Base-by-base conservation (phyloP, 2,113 vertebrate species). In the Pao palembangensis region DNA sequence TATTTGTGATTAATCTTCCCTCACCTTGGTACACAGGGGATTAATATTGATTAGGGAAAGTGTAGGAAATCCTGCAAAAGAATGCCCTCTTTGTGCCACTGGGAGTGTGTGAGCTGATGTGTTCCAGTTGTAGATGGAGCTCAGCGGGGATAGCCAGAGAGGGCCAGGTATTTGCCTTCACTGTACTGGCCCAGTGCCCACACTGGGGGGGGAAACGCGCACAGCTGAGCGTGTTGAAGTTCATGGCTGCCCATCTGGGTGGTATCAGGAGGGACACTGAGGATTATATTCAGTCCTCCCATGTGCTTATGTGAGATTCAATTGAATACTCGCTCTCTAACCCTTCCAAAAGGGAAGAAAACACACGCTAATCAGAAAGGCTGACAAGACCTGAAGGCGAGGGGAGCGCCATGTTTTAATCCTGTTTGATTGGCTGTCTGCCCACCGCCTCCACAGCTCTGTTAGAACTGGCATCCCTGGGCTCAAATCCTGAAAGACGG, bases 181-280 rank as follows among this genome's bases (percentile, higher is more conserved):
- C 38, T 66, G 55, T 59, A 51, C 58, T 86, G 84, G 86, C 79
- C 1, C 28, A 4, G 43, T 60, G 75, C 80, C 86, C 55, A 78
- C 28, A 57, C 41, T 19, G 41, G 61, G 62, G 61, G 62, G 31
- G 28, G 52, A 69, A 50, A 11, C 20, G 31, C 47, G 71, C 48
- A 48, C 57, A 79, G 72, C 78, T 67, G 57, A 80, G 58, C 86
- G 70, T 81, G 86, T 71, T 78, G 83, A 21, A 87, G 87, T 85
- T 88, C 84, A 88, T 55, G 67, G 69, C 65, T 70, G 75, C 44
- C 58, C 61, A 67, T 78, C 66, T 71, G 71, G 51, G 42, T 61
- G 51, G 48, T 46, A 55, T 69, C 66, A 67, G 43, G 25, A 16
- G 14, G 43, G 43, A 17, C 16, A 7, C 34, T 17, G 16, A 44